Evolutionary conservation across 2,113 vertebrate genomes (phyloP).

Genomic region (Pteruthius melanotis): DNA sequence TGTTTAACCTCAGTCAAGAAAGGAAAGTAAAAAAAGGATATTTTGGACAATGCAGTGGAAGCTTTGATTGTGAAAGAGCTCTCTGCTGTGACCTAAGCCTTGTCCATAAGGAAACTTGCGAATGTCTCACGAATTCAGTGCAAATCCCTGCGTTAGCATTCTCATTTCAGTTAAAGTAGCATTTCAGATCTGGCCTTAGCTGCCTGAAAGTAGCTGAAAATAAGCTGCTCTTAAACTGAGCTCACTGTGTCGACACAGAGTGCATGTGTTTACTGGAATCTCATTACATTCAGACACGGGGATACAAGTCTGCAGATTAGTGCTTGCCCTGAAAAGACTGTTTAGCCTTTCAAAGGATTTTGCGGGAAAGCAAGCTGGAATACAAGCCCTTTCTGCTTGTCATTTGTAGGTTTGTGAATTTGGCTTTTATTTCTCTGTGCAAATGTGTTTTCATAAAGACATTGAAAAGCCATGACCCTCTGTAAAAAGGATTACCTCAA

Average conservation of each 20-base stretch:
- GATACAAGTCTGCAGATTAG: conserved; percentile 27
- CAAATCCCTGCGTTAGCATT: neutral
- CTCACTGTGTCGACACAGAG: neutral
- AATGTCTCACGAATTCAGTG: neutral
- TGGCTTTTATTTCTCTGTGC: conserved; percentile 29
- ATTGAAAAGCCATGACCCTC: conserved; percentile 17
- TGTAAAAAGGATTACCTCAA: conserved; percentile 42
- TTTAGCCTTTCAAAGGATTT: conserved; percentile 45
- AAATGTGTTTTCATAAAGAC: conserved; percentile 12
- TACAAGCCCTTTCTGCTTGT: conserved; percentile 11
- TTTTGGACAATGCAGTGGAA: neutral
- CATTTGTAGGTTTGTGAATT: conserved; percentile 39
- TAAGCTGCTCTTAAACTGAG: conserved; percentile 8
- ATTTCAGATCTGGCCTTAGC: neutral
- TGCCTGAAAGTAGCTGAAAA: neutral
- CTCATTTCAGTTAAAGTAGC: neutral
- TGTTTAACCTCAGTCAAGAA: neutral
- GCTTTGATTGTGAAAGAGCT: neutral
- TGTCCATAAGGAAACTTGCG: neutral
- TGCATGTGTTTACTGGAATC: conserved; percentile 19
- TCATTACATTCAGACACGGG: neutral
- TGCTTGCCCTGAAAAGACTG: conserved; percentile 2
- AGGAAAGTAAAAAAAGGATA: neutral
- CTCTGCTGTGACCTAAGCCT: neutral
- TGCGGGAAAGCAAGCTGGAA: conserved; percentile 26